Evolutionary conservation across 2,888 invertebrate species (phyloP).

Genomic region (Sinotaia quadrata): DNA sequence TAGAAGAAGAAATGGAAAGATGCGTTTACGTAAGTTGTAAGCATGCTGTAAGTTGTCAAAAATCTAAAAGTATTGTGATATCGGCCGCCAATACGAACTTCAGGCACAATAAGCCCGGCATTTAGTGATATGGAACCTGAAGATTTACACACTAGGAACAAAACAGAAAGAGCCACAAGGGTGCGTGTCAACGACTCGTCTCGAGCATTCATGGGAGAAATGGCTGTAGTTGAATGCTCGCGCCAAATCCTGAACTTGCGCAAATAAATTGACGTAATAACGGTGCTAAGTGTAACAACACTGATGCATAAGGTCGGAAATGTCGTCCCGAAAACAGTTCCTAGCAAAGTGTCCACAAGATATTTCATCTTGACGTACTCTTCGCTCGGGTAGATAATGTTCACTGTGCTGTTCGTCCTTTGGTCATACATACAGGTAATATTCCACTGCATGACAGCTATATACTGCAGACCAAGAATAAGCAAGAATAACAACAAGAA

Average conservation of each 20-base stretch:
- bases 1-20: conserved; percentile 8
- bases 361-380: background rate
- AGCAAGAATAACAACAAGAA: background rate
- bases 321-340: background rate
- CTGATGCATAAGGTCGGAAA: background rate
- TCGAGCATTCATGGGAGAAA: background rate
- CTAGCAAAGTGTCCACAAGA: background rate
- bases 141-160: conserved; percentile 3
- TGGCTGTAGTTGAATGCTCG: background rate
- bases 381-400: background rate
- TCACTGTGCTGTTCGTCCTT: background rate
- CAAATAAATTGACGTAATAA: background rate
- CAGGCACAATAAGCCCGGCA: background rate
- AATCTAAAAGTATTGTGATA: conserved; percentile 1
- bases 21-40: background rate
- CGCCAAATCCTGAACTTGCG: background rate
- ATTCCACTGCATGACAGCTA: background rate
- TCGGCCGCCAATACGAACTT: background rate
- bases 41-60: background rate
- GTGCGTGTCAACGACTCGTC: conserved; percentile 6
- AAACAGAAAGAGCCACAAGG: background rate
- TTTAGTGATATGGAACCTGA: background rate
- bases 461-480: background rate
- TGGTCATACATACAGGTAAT: background rate
- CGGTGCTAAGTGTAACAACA: background rate